Conservation (phyloP, 1,140 invertebrate species). For the Portunus trituberculatus region DNA sequence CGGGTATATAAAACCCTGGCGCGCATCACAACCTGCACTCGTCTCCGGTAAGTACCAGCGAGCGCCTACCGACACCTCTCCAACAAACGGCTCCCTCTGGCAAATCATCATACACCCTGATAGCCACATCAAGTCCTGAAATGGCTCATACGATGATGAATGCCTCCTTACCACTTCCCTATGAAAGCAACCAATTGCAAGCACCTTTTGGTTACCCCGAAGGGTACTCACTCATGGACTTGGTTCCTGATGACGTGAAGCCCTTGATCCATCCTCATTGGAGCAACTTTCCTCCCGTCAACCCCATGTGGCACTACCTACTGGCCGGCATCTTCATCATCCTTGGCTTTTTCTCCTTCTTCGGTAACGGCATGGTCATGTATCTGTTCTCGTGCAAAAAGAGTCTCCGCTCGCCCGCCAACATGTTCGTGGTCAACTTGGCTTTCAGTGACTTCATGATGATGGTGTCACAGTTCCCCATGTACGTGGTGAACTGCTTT, state of each 20-base stretch:
- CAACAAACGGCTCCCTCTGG: no score
- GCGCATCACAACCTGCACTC: no score
- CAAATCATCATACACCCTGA: no score
- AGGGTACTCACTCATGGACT: conserved; percentile 70
- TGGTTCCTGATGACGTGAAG: conserved; percentile 78
- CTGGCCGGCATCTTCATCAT: conserved; percentile 81
- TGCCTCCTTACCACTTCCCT: neutral
- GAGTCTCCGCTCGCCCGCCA: conserved; percentile 82
- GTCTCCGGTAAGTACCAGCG: no score
- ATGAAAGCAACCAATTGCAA: neutral
- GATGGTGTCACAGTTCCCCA: conserved; percentile 83
- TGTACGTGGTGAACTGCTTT: conserved; percentile 91
- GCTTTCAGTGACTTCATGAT: conserved; percentile 93
- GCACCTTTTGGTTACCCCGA: conserved; percentile 39
- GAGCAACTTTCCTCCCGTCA: conserved; percentile 79
- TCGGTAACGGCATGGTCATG: conserved; percentile 57
- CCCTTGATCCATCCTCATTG: conserved; percentile 79
- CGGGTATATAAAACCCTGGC: no score
- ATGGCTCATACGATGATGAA: conserved; percentile 15
- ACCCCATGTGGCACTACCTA: conserved; percentile 80
- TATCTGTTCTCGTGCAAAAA: conserved; percentile 73
- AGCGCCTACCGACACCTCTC: no score
- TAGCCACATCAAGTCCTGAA: no score
- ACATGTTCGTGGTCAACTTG: conserved; percentile 91
- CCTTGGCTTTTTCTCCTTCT: conserved; percentile 78